Evolutionary conservation across 2,888 invertebrate species (phyloP).

Genomic region (Anarsia innoxiella): DNA sequence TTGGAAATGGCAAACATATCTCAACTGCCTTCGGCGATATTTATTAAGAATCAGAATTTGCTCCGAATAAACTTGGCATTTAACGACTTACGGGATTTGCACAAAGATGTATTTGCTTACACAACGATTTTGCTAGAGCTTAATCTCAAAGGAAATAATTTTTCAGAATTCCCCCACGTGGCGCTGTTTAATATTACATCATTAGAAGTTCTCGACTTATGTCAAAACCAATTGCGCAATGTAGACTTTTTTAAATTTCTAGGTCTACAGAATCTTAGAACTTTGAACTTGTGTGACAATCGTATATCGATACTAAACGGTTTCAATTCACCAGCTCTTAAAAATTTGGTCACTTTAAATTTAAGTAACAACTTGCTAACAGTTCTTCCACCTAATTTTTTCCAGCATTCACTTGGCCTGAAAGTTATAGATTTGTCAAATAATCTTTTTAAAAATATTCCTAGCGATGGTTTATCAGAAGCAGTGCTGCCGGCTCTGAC

Average conservation of each 20-base stretch:
- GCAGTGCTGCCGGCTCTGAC: slow-evolving; percentile 82
- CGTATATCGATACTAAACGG: slow-evolving; percentile 83
- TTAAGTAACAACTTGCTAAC: slow-evolving; percentile 84
- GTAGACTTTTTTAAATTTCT: slow-evolving; percentile 86
- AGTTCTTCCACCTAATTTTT: slow-evolving; percentile 87
- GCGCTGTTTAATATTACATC: slow-evolving; percentile 84
- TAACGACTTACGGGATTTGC: slow-evolving; percentile 80
- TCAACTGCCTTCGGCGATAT: slow-evolving; percentile 80
- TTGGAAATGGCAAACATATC: slow-evolving; percentile 81
- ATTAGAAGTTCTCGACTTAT: slow-evolving; percentile 81
- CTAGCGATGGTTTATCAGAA: slow-evolving; percentile 83
- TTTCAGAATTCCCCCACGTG: slow-evolving; percentile 86
- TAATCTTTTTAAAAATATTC: slow-evolving; percentile 87
- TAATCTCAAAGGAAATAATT: slow-evolving; percentile 82
- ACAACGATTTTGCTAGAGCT: slow-evolving; percentile 85
- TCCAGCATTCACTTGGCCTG: slow-evolving; percentile 81
- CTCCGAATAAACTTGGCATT: slow-evolving; percentile 82
- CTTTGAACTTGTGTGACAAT: slow-evolving; percentile 84
- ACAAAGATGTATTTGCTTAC: slow-evolving; percentile 82
- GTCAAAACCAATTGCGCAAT: slow-evolving; percentile 79
- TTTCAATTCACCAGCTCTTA: slow-evolving; percentile 84
- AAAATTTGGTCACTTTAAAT: slow-evolving; percentile 83
- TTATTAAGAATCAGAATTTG: slow-evolving; percentile 85
- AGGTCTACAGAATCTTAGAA: slow-evolving; percentile 82
- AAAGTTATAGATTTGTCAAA: slow-evolving; percentile 85